Base-by-base conservation (phyloP, 1,140 invertebrate genomes). In the Drosophila quadrilineata region DNA sequence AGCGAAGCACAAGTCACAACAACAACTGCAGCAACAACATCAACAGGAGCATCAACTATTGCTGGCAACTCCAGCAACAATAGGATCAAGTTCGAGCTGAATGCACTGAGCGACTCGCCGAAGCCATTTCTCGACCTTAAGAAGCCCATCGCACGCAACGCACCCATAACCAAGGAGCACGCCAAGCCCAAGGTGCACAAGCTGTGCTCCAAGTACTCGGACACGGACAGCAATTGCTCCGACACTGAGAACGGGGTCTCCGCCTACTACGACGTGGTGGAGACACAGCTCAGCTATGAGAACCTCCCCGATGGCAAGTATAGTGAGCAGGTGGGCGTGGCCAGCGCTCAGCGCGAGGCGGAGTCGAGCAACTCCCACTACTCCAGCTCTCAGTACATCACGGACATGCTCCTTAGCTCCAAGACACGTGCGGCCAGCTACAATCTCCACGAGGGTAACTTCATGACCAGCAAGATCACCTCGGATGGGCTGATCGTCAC, bases 171-270 rank as follows among this genome's bases (percentile, higher is more conserved):
- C 48, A 92, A 92, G 89, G 92, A 92, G 40, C 91, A 92, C 54
- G 90, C 92, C 64, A 91, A 92, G 67, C 92, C 92, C 46, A 92
- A 92, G 90, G 91, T 93, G 33, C 92, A 92, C 63, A n/a, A n/a
- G n/a, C 88, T 92, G 31, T 85, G 86, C 59, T 90, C 92, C 72
- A 92, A 93, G 72, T 92, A 92, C 69, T 88, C 87, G 14, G 88
- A 89, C 38, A 77, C 72, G 31, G 88, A 89, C 26, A 89, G 88
- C 63, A 89, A 88, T 38, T 75, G 77, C 40, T 89, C 88, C 19
- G 88, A 89, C 38, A 74, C 70, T 12, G 88, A 89, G 38, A 88
- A 89, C 40, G 88, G 88, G 0, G 71, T 88, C n/a, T 89, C 88
- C 9, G 88, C 86, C 19, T 89, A 89, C 46, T 89, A 90, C 41